A percentile compares a stretch with the other conserved stretches of the same genome.
Evolutionary conservation across 2,888 invertebrate genomes (phyloP).

Genomic region (Synanthedon vespiformis): DNA sequence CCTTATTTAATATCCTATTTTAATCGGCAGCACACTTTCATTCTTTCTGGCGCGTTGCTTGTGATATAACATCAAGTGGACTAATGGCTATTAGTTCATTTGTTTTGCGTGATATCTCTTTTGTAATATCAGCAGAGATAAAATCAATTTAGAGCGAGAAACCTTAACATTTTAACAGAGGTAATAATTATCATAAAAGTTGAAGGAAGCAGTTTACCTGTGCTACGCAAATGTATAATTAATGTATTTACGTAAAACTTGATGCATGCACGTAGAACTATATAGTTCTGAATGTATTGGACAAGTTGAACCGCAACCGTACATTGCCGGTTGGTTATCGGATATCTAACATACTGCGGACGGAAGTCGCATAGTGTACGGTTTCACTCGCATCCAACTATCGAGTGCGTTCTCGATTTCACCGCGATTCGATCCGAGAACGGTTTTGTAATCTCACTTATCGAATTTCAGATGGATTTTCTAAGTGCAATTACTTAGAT

Average conservation of each 20-base stretch:
- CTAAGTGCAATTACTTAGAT: background rate
- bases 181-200: too few relatives aligned
- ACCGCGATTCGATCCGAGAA: constrained; percentile 36
- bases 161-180: too few relatives aligned
- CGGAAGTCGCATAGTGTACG: constrained; percentile 62
- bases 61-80: too few relatives aligned
- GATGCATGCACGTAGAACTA: background rate
- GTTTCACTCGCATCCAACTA: constrained; percentile 50
- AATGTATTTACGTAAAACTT: background rate
- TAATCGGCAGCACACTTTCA: too few relatives aligned
- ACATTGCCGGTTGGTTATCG: constrained; percentile 24
- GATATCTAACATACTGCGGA: constrained; percentile 44
- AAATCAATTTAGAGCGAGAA: too few relatives aligned
- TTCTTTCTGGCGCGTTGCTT: too few relatives aligned
- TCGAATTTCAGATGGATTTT: constrained; percentile 20
- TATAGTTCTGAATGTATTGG: background rate
- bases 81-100: too few relatives aligned
- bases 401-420: constrained; percentile 50
- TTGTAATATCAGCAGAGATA: too few relatives aligned
- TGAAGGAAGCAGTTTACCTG: too few relatives aligned
- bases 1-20: too few relatives aligned
- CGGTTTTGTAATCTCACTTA: constrained; percentile 48
- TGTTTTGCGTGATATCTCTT: too few relatives aligned
- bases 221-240: too few relatives aligned
- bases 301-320: constrained; percentile 16